These are phyloP conservation scores for Tipula unca DNA, from an alignment of 2,888 invertebrate species.

Conservation along the genomic window DNA sequence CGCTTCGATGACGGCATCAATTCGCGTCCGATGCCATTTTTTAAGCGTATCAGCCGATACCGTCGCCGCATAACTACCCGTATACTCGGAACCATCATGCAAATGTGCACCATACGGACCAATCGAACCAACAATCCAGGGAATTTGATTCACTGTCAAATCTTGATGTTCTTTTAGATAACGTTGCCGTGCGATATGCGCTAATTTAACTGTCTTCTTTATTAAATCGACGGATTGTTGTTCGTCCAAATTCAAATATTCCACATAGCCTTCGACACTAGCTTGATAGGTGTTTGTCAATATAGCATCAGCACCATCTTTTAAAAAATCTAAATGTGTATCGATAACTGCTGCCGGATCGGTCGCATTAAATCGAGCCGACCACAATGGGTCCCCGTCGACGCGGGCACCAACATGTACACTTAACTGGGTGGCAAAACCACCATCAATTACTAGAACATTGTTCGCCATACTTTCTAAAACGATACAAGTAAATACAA, in stretches of 20 bases:
- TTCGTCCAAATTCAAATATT: conserved; percentile 59
- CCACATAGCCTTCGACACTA: conserved; percentile 63
- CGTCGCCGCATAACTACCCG: conserved; percentile 68
- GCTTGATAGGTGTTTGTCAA: conserved; percentile 89
- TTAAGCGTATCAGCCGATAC: conserved; percentile 59
- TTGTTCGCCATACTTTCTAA: conserved; percentile 24
- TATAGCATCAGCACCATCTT: conserved; percentile 81
- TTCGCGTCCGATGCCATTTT: conserved; percentile 77
- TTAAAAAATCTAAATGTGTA: conserved; percentile 73
- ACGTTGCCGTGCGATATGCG: conserved; percentile 58
- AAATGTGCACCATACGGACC: conserved; percentile 89
- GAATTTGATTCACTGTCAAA: conserved; percentile 33
- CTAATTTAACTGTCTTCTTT: conserved; percentile 61
- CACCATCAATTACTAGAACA: conserved; percentile 56
- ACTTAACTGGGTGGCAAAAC: conserved; percentile 73
- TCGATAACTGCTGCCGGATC: conserved; percentile 69
- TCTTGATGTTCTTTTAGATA: conserved; percentile 46
- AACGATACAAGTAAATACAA: background rate
- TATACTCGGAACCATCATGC: conserved; percentile 88
- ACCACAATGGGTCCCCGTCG: conserved; percentile 85
- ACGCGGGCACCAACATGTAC: conserved; percentile 65
- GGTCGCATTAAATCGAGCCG: conserved; percentile 69
- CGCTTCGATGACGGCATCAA: conserved; percentile 66
- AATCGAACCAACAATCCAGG: conserved; percentile 77
- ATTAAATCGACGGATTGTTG: conserved; percentile 65